These are phyloP conservation scores for Cryptotermes secundus DNA, from an alignment of 1,140 invertebrate species.

Conservation along the genomic window DNA sequence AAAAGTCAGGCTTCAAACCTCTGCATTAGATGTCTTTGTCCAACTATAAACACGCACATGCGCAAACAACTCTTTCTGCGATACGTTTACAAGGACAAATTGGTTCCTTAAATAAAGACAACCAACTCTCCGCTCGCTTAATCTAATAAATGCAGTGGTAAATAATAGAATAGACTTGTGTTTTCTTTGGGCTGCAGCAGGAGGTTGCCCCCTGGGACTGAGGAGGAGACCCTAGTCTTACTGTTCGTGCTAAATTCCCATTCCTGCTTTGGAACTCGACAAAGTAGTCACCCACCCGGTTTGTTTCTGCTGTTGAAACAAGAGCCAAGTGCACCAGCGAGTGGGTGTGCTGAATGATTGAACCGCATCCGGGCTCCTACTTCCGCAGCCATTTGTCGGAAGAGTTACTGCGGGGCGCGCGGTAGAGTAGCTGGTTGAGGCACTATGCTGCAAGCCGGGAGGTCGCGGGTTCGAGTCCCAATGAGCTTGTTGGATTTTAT, in stretches of 20 bases:
- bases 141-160: slow-evolving; percentile 13
- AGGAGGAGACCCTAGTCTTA: background rate
- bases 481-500: too few species aligned
- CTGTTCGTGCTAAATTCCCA: background rate
- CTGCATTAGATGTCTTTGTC: background rate
- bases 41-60: background rate
- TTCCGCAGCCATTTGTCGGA: background rate
- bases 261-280: background rate
- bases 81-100: background rate
- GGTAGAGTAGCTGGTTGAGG: too few species aligned
- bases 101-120: background rate
- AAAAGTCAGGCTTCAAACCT: background rate
- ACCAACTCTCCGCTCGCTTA: background rate
- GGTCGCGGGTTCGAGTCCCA: too few species aligned
- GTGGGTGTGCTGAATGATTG: background rate
- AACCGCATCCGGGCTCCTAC: background rate
- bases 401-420: too few species aligned
- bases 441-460: too few species aligned
- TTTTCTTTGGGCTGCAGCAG: background rate
- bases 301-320: background rate
- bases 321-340: background rate
- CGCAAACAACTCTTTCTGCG: background rate
- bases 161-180: background rate
- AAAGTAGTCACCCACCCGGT: background rate
- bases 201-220: background rate